These are phyloP conservation scores for Lineus longissimus DNA, from an alignment of 1,140 invertebrate genomes.

Conservation along the genomic window DNA sequence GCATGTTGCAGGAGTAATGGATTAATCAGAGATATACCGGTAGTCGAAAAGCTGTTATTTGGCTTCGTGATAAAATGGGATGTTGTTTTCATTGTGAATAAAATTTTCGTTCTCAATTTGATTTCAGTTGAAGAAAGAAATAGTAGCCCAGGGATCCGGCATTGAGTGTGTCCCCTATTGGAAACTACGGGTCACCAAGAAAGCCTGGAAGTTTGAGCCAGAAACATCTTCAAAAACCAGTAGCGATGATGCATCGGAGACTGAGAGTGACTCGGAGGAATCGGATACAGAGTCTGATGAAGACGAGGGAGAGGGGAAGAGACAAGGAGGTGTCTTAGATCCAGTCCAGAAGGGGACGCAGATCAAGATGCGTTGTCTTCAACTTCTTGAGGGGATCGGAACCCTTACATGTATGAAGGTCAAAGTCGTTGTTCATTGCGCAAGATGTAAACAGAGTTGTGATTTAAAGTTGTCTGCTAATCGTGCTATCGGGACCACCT, in stretches of 20 bases:
- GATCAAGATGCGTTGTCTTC: slow-evolving; percentile 36
- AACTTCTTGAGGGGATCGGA: slow-evolving; percentile 37
- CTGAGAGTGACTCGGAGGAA: neutral
- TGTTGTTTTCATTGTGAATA: no score
- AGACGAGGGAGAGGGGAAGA: slow-evolving; percentile 13
- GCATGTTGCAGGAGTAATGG: no score
- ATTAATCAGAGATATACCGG: no score
- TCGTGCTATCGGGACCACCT: slow-evolving; percentile 32
- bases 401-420: slow-evolving; percentile 38
- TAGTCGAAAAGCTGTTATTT: no score
- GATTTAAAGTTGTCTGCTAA: slow-evolving; percentile 34
- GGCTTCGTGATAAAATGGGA: no score
- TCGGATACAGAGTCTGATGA: slow-evolving; percentile 11
- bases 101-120: slow-evolving; percentile 13
- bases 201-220: slow-evolving; percentile 8
- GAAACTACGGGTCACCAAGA: slow-evolving; percentile 30
- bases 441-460: slow-evolving; percentile 42
- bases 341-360: slow-evolving; percentile 40
- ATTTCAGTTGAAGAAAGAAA: slow-evolving; percentile 43
- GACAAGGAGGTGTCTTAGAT: slow-evolving; percentile 8
- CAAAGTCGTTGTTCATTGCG: slow-evolving; percentile 39
- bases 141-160: slow-evolving; percentile 43
- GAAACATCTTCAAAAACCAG: neutral
- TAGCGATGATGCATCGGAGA: slow-evolving; percentile 7
- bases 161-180: slow-evolving; percentile 43